Percentiles rank a stretch among this genome's conserved stretches.
Evolutionary conservation across 2,888 invertebrate species (phyloP).

Genomic region (Eugnorisma glareosa): DNA sequence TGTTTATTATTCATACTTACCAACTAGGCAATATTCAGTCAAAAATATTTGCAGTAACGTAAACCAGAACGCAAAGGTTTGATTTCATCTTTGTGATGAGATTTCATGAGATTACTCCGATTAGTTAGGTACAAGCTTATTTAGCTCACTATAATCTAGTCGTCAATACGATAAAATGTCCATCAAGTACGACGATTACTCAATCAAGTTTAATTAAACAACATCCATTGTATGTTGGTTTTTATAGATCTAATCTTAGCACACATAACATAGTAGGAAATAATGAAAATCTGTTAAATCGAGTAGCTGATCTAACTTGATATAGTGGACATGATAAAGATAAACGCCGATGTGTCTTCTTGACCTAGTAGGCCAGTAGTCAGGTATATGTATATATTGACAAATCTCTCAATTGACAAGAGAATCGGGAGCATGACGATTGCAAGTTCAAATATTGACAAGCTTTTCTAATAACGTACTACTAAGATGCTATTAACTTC

Average conservation of each 20-base stretch:
- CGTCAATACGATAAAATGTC: slow-evolving; percentile 11
- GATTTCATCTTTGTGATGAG: neutral
- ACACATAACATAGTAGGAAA: neutral
- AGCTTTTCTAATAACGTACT: slow-evolving; percentile 14
- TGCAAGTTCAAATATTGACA: slow-evolving; percentile 36
- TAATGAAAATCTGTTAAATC: neutral
- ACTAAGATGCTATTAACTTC: neutral
- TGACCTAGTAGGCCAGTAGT: no score
- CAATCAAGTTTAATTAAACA: slow-evolving; percentile 37
- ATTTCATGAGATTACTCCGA: neutral
- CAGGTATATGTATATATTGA: no score
- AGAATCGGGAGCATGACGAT: slow-evolving; percentile 2
- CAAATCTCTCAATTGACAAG: slow-evolving; percentile 4
- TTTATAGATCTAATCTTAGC: slow-evolving; percentile 18
- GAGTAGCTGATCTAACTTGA: neutral
- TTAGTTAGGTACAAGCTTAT: neutral
- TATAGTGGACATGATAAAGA: neutral
- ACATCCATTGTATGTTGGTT: neutral
- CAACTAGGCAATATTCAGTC: neutral
- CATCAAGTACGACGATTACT: slow-evolving; percentile 12
- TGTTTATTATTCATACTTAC: no score
- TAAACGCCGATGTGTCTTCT: slow-evolving; percentile 4
- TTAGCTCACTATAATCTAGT: neutral
- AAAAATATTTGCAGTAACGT: neutral
- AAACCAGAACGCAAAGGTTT: no score